phyloP scores from a whole-genome alignment of 1,140 invertebrate genomes.

The Drosophila pruinosa region DNA sequence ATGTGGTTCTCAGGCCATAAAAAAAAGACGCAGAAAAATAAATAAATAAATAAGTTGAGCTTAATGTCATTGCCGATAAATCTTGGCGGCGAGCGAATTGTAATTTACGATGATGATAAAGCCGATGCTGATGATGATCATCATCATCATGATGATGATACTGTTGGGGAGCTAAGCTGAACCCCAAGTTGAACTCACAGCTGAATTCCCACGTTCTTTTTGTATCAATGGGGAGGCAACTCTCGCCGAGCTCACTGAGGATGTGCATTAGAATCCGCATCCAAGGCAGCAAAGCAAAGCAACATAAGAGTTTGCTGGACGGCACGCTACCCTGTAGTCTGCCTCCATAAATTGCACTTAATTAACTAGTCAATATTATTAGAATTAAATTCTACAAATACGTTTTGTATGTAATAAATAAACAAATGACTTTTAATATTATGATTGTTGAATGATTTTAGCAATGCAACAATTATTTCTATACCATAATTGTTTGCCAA shows the following conservation, averaged over 20 bases:
- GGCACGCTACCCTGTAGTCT: background rate
- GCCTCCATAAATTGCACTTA: no score
- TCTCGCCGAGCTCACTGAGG: background rate
- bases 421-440: no score
- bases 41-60: conserved; percentile 28
- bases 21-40: conserved; percentile 1
- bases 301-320: background rate
- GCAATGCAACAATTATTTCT: no score
- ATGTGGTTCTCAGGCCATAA: conserved; percentile 25
- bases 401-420: no score
- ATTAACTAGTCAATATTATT: no score
- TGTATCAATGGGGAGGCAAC: background rate
- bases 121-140: background rate
- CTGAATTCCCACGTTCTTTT: conserved; percentile 27
- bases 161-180: background rate
- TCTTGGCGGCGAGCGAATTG: conserved; percentile 32
- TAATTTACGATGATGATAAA: conserved; percentile 30
- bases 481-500: no score
- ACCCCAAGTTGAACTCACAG: conserved; percentile 20
- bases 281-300: background rate
- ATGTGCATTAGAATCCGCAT: conserved; percentile 9
- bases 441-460: no score
- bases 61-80: conserved; percentile 37
- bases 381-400: no score
- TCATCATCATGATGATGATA: background rate